Base-by-base conservation (phyloP, 1,140 invertebrate species). In the Drosophila punjabiensis region DNA sequence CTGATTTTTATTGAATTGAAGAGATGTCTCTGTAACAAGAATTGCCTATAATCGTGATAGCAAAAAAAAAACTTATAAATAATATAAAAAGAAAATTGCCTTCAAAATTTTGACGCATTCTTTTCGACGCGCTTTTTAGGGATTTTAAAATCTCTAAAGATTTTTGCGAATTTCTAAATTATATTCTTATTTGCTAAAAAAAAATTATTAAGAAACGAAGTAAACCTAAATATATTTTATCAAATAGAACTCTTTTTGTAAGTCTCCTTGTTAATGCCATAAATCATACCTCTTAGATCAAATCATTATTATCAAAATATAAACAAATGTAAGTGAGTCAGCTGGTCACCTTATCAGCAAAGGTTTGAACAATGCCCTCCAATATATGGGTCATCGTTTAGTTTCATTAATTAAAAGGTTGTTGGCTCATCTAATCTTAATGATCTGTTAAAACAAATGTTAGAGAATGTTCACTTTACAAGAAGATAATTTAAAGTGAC, bases 331-430 rank as follows among this genome's bases (percentile, higher is more conserved):
- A n/a, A 30, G 24, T 10, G 7, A 41, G 35, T 41, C 30, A 64
- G 45, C 33, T 63, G 48, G 59, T 43, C 52, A 75, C 33, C 45
- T 66, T 66, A 76, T 66, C 70, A 59, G 35, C 9, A 28, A 33
- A 43, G 20, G 45, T n/a, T 56, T 24, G 5, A 56, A 39, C 48
- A 76, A 52, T 39, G 37, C 48, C 24, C 32, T 60, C 43, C 50
- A 28, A 55, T 67, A 76, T 61, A 53, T 77, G 62, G 75, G 73
- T 77, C 75, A 76, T 59, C 43, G 20, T 16, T 58, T 32, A 43
- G 18, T 7, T 53, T 67, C 6, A 28, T 67, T 77, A 77, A 77
- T 77, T 67, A 76, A 77, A 77, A 67, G 45, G 62, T 67, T 76
- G 74, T 77, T 59, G 41, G 24, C 50, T 56, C 50, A 20, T 10